phyloP scores from a whole-genome alignment of 2,797 vertebrate species.

The Takifugu ocellatus region DNA sequence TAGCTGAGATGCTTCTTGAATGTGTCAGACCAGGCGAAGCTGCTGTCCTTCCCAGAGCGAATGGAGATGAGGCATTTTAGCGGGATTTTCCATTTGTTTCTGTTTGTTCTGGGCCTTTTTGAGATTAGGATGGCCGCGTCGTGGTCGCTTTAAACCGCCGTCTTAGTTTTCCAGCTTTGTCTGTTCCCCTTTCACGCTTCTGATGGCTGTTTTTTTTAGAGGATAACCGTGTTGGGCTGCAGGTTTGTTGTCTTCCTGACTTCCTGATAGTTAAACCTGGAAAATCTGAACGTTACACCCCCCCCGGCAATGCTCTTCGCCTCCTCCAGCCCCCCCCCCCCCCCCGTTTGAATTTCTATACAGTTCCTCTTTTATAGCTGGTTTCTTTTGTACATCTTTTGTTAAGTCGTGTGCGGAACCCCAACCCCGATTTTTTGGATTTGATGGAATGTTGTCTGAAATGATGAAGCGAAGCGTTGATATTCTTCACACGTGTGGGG shows the following conservation, averaged over 20 bases:
- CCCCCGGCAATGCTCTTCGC: slow-evolving; percentile 11
- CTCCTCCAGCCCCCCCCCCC: slow-evolving; percentile 26
- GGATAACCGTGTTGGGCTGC: slow-evolving; percentile 7
- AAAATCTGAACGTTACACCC: slow-evolving; percentile 17
- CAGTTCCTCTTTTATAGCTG: slow-evolving; percentile 29
- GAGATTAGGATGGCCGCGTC: slow-evolving; percentile 57
- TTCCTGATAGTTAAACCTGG: slow-evolving; percentile 1
- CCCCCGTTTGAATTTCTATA: slow-evolving; percentile 38
- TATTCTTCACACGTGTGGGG: slow-evolving; percentile 75
- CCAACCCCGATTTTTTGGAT: slow-evolving; percentile 45
- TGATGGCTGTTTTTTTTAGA: slow-evolving; percentile 40
- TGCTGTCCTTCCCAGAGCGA: slow-evolving; percentile 16
- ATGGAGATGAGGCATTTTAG: slow-evolving; percentile 50
- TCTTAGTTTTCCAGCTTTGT: slow-evolving; percentile 22
- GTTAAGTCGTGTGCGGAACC: slow-evolving; percentile 63
- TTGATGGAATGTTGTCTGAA: slow-evolving; percentile 88
- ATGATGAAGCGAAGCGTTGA: slow-evolving; percentile 75
- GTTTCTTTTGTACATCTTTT: slow-evolving; percentile 32
- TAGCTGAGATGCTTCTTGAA: slow-evolving; percentile 1
- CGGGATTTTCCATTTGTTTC: slow-evolving; percentile 2
- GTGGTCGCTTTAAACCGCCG: slow-evolving; percentile 36
- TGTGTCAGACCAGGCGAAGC: neutral
- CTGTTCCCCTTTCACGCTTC: neutral
- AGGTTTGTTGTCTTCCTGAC: slow-evolving; percentile 36
- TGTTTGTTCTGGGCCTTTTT: slow-evolving; percentile 47